Evolutionary conservation across 2,888 invertebrate genomes (phyloP).

Genomic region (Protophormia terraenovae): DNA sequence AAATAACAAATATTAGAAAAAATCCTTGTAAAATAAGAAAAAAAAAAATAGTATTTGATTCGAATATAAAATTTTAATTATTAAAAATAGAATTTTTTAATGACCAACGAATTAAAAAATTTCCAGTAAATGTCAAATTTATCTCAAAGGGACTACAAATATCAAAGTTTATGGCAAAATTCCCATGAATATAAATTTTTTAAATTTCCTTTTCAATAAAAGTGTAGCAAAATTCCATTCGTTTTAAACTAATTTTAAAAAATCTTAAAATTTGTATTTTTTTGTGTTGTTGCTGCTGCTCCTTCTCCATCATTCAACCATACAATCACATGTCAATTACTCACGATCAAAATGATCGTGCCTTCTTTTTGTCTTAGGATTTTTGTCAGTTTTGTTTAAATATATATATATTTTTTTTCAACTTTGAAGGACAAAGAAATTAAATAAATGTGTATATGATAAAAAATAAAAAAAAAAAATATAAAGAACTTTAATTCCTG

Average conservation of each 20-base stretch:
- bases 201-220: too few relatives aligned
- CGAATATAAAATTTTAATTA: too few relatives aligned
- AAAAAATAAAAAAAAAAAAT: constrained; percentile 11
- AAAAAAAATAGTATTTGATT: too few relatives aligned
- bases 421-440: constrained; percentile 67
- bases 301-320: constrained; percentile 4
- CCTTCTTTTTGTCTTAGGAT: constrained; percentile 38
- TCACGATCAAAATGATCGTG: constrained; percentile 68
- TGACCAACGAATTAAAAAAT: too few relatives aligned
- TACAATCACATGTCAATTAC: constrained; percentile 66
- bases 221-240: background rate
- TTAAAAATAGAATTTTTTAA: too few relatives aligned
- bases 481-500: constrained; percentile 25
- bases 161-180: too few relatives aligned
- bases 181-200: too few relatives aligned
- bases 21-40: too few relatives aligned
- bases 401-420: constrained; percentile 2
- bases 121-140: too few relatives aligned
- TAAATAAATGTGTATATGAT: constrained; percentile 59
- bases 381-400: background rate
- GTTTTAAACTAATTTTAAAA: background rate
- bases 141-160: too few relatives aligned
- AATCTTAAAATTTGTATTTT: background rate
- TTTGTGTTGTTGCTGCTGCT: background rate
- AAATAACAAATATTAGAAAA: too few relatives aligned